These are phyloP conservation scores for Phyto melanocephala DNA, from an alignment of 2,888 invertebrate species.

Conservation along the genomic window DNA sequence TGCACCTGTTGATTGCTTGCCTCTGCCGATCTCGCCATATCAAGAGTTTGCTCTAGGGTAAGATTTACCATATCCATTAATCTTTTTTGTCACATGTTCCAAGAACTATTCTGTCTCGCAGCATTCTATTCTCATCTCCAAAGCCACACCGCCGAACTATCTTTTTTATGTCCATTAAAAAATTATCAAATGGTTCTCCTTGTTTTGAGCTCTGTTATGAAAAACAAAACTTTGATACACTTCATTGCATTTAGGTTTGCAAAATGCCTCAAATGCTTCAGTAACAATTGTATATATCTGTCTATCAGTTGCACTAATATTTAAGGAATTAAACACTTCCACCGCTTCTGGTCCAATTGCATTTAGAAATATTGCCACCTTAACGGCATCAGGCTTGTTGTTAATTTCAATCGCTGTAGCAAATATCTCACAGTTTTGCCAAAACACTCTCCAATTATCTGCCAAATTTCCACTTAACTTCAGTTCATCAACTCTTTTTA, in stretches of 20 bases:
- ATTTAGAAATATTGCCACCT: conserved; percentile 50
- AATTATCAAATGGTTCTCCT: conserved; percentile 64
- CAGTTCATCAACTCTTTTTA: background rate
- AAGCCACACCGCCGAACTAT: conserved; percentile 63
- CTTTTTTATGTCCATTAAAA: conserved; percentile 65
- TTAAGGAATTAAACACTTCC: conserved; percentile 68
- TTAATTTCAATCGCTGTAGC: background rate
- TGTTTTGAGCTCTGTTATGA: conserved; percentile 20
- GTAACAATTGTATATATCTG: background rate
- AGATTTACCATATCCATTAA: background rate
- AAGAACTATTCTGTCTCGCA: conserved; percentile 59
- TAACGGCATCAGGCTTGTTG: background rate
- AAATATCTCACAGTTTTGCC: background rate
- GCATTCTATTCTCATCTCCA: conserved; percentile 46
- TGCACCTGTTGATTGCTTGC: no score
- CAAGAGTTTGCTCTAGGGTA: no score
- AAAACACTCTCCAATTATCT: background rate
- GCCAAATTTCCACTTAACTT: background rate
- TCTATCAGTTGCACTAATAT: background rate
- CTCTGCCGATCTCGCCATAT: no score
- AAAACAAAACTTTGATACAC: conserved; percentile 24
- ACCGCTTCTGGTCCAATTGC: conserved; percentile 68
- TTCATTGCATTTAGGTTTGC: conserved; percentile 26
- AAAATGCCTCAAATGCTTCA: conserved; percentile 12
- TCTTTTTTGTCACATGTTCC: conserved; percentile 18